Base-by-base conservation (phyloP, 2,888 invertebrate species). In the Sialis fuliginosa region DNA sequence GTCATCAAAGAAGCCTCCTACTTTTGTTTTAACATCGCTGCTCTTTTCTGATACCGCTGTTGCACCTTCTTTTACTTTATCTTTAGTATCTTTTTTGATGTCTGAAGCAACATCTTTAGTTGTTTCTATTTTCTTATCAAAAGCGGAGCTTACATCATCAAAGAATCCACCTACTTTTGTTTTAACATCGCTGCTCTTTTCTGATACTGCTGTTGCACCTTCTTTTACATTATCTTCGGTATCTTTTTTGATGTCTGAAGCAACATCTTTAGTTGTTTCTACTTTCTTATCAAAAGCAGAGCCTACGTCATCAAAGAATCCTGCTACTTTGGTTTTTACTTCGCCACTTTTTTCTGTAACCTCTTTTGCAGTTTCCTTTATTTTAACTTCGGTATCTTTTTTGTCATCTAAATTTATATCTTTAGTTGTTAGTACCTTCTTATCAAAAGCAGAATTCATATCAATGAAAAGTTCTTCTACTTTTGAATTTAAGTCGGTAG, bases 71-170 rank as follows among this genome's bases (percentile, higher is more conserved):
- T 33, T 42, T 35, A 48, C 34, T 39, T 46, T 48, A 42, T 42
- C 46, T 30, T 48, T 46, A n/a, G 42, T n/a, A 33, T 52, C 50
- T 41, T 40, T 50, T 9, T 42, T 47, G 44, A 43, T 44, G 39
- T 44, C 47, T 12, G n/a, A 8, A 37, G 68, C 68, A 54, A 60
- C 67, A 32, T 66, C 63, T 4, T 67, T 57, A 9, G 58, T 33
- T 39, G 33, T 39, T 8, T 42, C 39, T 5, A 13, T 39, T 39
- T 39, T 39, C 13, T 6, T 6, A 12, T 5, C 13, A 5, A 39
- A 6, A 6, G n/a, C 39, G 8, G 6, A 6, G 6, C 5, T 42
- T 42, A 42, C 5, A 7, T 4, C 30, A n/a, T 44, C 35, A 35
- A 34, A 34, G 2, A 33, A 33, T 9, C 41, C 49, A 12, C 8